Evolutionary conservation across 2,113 vertebrate species (phyloP).

Genomic region (Callorhinus ursinus): DNA sequence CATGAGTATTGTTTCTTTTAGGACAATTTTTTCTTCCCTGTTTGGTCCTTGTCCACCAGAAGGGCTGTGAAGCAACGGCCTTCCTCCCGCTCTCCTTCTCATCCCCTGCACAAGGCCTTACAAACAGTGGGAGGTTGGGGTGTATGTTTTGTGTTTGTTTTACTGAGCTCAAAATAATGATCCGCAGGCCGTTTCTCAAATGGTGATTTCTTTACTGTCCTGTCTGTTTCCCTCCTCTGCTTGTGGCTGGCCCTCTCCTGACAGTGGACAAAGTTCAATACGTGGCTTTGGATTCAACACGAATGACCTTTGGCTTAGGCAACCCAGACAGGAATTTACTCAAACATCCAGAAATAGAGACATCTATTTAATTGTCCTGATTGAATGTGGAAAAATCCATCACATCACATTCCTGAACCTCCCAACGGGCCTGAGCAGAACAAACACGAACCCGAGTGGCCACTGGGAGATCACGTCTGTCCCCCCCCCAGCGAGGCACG

Average conservation of each 20-base stretch:
- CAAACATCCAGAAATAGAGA: neutral
- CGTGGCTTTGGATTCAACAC: neutral
- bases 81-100: neutral
- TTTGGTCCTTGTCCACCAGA: neutral
- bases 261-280: neutral
- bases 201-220: neutral
- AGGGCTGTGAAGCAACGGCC: neutral
- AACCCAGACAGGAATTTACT: neutral
- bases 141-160: neutral
- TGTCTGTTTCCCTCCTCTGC: neutral
- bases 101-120: neutral
- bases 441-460: neutral
- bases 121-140: no score
- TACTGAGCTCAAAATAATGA: neutral
- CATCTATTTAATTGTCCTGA: neutral
- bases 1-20: neutral
- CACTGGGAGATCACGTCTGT: neutral
- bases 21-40: neutral
- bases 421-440: neutral
- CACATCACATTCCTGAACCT: neutral
- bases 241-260: neutral
- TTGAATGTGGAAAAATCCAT: neutral
- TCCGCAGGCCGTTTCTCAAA: neutral
- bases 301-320: neutral
- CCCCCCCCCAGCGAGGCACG: neutral